phyloP scores from a whole-genome alignment of 2,113 vertebrate genomes.

The Thalassoma bifasciatum region DNA sequence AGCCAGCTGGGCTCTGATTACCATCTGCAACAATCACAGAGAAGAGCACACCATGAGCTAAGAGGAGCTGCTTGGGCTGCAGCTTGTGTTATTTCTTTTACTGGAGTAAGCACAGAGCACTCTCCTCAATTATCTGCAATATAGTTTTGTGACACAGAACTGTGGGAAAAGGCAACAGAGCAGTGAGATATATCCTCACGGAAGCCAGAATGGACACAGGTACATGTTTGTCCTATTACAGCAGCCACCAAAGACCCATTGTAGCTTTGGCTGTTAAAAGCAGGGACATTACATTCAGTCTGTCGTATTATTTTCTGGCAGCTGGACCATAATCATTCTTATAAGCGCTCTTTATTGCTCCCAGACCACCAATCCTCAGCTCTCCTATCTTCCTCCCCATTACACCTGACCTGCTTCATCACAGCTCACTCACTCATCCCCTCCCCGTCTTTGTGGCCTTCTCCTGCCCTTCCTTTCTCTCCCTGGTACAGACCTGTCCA shows the following conservation, averaged over 20 bases:
- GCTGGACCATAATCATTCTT: conserved; percentile 72
- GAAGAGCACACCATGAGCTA: conserved; percentile 49
- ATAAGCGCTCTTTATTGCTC: conserved; percentile 70
- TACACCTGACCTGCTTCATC: conserved; percentile 73
- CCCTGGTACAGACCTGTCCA: conserved; percentile 71
- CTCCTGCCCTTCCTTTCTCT: conserved; percentile 73
- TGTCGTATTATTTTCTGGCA: conserved; percentile 65
- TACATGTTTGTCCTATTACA: conserved; percentile 35
- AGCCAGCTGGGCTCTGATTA: conserved; percentile 68
- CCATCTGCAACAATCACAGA: conserved; percentile 72
- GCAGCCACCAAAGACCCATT: conserved; percentile 19
- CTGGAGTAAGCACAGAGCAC: conserved; percentile 43
- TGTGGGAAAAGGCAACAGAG: conserved; percentile 16
- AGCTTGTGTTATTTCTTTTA: conserved; percentile 55
- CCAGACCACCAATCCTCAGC: conserved; percentile 69
- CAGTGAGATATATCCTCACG: conserved; percentile 19
- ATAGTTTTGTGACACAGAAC: conserved; percentile 33
- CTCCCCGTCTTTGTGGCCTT: conserved; percentile 59
- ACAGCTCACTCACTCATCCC: conserved; percentile 62
- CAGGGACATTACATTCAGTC: conserved; percentile 49
- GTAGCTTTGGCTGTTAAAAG: conserved; percentile 51
- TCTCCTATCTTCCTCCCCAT: conserved; percentile 66
- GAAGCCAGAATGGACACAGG: conserved; percentile 38
- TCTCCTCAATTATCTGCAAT: conserved; percentile 47
- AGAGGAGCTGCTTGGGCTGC: conserved; percentile 53